Percentiles rank a stretch among this genome's conserved stretches.
These are phyloP conservation scores for Chaetorhynchus papuensis DNA, from an alignment of 2,113 vertebrate genomes.

Conservation along the genomic window DNA sequence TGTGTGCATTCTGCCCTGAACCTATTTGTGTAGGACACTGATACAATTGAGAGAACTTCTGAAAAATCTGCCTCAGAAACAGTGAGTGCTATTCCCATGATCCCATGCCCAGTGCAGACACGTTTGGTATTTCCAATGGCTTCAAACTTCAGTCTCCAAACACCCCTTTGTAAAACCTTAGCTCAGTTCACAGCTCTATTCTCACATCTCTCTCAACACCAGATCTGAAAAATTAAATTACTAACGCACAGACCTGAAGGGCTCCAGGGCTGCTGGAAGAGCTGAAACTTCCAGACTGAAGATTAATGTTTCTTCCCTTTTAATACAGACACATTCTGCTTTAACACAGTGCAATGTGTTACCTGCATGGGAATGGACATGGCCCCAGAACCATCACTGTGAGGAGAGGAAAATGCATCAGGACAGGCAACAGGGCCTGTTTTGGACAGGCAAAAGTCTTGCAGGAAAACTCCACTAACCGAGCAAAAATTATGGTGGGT, in stretches of 20 bases:
- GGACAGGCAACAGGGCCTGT: neutral
- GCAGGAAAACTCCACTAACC: neutral
- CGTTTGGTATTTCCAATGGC: neutral
- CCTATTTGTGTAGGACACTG: neutral
- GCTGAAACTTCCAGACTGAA: neutral
- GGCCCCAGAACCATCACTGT: neutral
- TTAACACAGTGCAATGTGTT: neutral
- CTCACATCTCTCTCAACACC: neutral
- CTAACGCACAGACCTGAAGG: neutral
- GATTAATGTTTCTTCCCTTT: neutral
- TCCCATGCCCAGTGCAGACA: fast-evolving
- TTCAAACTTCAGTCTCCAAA: neutral
- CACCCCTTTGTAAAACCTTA: neutral
- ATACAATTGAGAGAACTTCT: neutral
- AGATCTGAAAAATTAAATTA: neutral
- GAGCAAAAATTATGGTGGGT: neutral
- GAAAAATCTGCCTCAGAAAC: neutral
- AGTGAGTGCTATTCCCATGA: neutral
- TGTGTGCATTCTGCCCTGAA: neutral
- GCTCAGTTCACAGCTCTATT: neutral
- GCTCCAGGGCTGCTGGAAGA: neutral
- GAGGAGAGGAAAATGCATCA: neutral
- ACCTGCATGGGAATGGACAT: fast-evolving
- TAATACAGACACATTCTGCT: neutral
- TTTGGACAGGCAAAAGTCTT: neutral